These are phyloP conservation scores for Chaetops frenatus DNA, from an alignment of 2,113 vertebrate genomes.

Conservation along the genomic window DNA sequence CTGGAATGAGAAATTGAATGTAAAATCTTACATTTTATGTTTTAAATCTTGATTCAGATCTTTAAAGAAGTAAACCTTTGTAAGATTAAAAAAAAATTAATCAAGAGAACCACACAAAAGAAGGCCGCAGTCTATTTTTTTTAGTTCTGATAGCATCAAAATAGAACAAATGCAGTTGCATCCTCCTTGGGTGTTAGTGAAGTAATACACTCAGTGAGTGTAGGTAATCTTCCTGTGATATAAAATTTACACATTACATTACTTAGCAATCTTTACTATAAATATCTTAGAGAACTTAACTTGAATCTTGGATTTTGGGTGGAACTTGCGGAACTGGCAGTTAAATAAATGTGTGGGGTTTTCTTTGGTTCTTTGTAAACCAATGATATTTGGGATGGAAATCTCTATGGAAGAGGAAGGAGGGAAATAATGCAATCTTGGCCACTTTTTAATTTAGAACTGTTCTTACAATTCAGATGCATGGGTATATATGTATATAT, in stretches of 20 bases:
- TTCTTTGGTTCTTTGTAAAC: neutral
- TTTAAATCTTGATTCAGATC: neutral
- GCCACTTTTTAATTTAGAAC: neutral
- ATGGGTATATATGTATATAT: neutral
- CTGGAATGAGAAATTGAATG: neutral
- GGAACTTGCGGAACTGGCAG: neutral
- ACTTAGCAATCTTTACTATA: neutral
- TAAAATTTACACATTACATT: neutral
- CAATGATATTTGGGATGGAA: neutral
- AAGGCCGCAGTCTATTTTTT: neutral
- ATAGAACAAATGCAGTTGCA: neutral
- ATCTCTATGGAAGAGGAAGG: neutral
- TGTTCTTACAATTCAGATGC: neutral
- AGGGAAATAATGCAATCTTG: neutral
- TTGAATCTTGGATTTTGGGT: neutral
- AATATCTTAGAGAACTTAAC: neutral
- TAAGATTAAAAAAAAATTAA: neutral
- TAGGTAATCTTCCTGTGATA: neutral
- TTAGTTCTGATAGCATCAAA: neutral
- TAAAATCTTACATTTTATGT: neutral
- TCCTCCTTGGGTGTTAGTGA: neutral
- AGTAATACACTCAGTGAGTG: neutral
- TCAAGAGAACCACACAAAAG: neutral
- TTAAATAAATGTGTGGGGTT: neutral
- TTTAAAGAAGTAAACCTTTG: neutral